Conservation (phyloP, 2,113 vertebrate genomes). For the Tachysurus vachellii region DNA sequence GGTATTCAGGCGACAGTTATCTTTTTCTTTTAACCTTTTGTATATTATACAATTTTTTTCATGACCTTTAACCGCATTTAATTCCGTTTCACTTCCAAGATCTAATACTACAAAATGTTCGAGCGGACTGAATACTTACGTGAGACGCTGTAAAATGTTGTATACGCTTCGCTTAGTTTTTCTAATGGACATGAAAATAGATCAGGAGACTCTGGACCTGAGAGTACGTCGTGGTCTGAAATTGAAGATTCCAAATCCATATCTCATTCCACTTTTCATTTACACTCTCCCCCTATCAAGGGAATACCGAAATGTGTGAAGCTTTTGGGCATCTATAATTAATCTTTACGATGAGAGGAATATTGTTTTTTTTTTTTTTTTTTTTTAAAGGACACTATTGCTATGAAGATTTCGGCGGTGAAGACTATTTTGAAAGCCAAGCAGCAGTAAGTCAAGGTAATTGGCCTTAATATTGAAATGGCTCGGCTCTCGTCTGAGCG, state of each 20-base stretch:
- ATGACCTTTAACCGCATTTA: not conserved
- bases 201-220: not conserved
- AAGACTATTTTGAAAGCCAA: not conserved
- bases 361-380: not conserved
- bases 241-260: not conserved
- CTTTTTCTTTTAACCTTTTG: not conserved
- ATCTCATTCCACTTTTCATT: conserved; percentile 11
- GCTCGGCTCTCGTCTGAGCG: not conserved
- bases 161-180: not conserved
- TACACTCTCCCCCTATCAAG: conserved; percentile 2
- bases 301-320: not conserved
- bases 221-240: not conserved
- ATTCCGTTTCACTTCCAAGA: not conserved
- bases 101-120: not conserved
- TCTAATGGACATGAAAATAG: not conserved
- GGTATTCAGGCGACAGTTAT: not conserved
- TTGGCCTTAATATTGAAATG: conserved; percentile 9
- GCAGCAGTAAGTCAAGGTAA: not conserved
- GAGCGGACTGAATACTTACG: too few species aligned
- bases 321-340: not conserved
- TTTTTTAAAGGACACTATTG: not conserved
- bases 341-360: not conserved
- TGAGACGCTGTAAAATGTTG: not conserved
- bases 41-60: not conserved
- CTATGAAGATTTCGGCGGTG: not conserved